Evolutionary conservation across 1,140 invertebrate genomes (phyloP), one percentile per base, ranked within the genome.

Genomic region (Ectropis grisescens): DNA sequence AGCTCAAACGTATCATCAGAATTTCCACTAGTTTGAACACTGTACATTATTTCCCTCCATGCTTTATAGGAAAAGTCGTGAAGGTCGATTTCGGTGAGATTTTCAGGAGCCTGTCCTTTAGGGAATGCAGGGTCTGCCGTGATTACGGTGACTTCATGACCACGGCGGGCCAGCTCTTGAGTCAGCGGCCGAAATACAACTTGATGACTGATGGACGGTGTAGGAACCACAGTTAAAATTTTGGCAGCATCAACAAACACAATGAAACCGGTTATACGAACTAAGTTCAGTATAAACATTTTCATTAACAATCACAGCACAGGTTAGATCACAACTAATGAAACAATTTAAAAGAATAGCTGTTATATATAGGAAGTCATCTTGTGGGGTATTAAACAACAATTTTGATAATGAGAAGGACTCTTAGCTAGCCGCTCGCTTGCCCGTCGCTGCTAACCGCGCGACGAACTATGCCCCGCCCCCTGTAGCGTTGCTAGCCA

Each of bases 121-220:
- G 45, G 34, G 14, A 42, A 54, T 0, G 14, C 32, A 2, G 62
- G 62, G 35, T 62, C 49, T 24, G 66, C 28, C 11, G 68, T 76
- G 2, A 62, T 47, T 4, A 69, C 38, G 7, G 78, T 74, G 0
- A 85, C 33, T 13, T 57, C 47, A 48, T 64, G 56, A 1, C 56
- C 58, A 11, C 55, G 29, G 13, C 13, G 44, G 5, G 35, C 52
- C 19, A 64, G 29, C 37, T 59, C 59, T 15, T 42, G 33, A 22
- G 29, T 44, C 2, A 61, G 26, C 9, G 43, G 43, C 15, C 47
- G 37, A 38, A 56, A 67, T 8, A 58, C 49, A 9, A 56, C 25
- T 41, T 58, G 51, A 25, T 58, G 51, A 11, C 49, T 58, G 22
- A 58, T 48, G 1, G 54, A 52, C 3, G 57, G 60, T 6, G 35